A percentile compares a stretch with the other conserved stretches of the same genome.
phyloP scores from a whole-genome alignment of 2,888 invertebrate species.

The Hylaea fasciaria region DNA sequence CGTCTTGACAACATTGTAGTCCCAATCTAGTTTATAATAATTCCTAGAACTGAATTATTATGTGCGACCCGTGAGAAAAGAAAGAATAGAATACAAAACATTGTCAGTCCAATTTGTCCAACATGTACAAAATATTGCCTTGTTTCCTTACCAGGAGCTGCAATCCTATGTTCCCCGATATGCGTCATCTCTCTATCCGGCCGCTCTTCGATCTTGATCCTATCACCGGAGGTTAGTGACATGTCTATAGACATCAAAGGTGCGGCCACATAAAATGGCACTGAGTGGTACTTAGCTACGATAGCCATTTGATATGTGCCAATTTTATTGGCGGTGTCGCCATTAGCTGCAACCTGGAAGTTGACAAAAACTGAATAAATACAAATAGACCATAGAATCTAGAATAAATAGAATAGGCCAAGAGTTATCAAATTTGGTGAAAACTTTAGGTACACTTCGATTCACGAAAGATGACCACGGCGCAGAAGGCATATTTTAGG shows the following conservation, averaged over 20 bases:
- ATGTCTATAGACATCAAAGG: constrained; percentile 96
- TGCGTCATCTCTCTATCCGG: constrained; percentile 96
- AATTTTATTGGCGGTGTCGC: constrained; percentile 99
- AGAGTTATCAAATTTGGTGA: too few species aligned
- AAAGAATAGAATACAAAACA: not conserved
- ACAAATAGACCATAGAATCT: too few species aligned
- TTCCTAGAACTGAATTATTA: too few species aligned
- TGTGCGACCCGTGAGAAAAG: too few species aligned
- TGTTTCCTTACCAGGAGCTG: constrained; percentile 89
- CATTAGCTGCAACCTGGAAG: constrained; percentile 93
- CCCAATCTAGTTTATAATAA: too few species aligned
- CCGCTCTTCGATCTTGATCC: constrained; percentile 97
- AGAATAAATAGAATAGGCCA: too few species aligned
- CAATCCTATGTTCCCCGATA: constrained; percentile 93
- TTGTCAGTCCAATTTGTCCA: not conserved
- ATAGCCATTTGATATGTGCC: constrained; percentile 98
- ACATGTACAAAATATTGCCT: too few species aligned
- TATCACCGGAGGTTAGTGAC: constrained; percentile 90
- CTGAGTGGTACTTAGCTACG: constrained; percentile 93
- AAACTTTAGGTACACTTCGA: too few species aligned
- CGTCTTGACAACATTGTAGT: too few species aligned
- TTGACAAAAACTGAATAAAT: not conserved
- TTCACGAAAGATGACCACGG: too few species aligned
- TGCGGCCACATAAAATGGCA: constrained; percentile 98
- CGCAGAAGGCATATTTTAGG: too few species aligned